A percentile compares a stretch with the other conserved stretches of the same genome.
Evolutionary conservation across 1,140 invertebrate genomes (phyloP).

Genomic region (Bombus ignitus): DNA sequence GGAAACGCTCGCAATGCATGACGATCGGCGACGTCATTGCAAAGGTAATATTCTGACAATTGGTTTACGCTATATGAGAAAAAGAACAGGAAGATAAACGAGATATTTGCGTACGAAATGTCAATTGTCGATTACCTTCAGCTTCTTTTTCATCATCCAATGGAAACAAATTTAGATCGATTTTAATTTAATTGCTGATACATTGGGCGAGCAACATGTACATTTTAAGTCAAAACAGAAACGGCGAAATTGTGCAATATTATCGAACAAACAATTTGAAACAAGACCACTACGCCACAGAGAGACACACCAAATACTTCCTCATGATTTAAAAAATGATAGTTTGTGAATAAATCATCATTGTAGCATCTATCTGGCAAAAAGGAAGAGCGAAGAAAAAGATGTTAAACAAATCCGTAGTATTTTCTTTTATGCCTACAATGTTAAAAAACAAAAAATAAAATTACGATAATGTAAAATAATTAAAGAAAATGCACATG

Average conservation of each 20-base stretch:
- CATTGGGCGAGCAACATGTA: background rate
- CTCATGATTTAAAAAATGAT: background rate
- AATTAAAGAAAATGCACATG: too few species aligned
- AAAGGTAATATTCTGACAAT: background rate
- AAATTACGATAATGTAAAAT: too few species aligned
- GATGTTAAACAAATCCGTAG: background rate
- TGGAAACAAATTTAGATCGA: background rate
- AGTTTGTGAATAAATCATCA: too few species aligned
- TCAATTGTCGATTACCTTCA: background rate
- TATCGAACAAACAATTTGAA: background rate
- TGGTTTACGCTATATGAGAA: background rate
- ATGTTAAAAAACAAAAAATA: too few species aligned
- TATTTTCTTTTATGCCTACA: too few species aligned
- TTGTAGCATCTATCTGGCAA: too few species aligned
- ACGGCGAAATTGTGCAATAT: background rate
- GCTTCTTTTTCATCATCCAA: background rate
- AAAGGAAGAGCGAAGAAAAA: too few species aligned
- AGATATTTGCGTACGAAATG: background rate
- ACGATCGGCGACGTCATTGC: background rate
- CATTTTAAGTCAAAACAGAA: background rate
- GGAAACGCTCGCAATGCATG: background rate
- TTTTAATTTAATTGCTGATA: background rate
- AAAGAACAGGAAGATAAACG: background rate
- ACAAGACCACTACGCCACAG: too few species aligned
- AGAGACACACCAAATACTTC: background rate